Evolutionary conservation across 2,888 invertebrate species (phyloP).

Genomic region (Conops quadrifasciatus): DNA sequence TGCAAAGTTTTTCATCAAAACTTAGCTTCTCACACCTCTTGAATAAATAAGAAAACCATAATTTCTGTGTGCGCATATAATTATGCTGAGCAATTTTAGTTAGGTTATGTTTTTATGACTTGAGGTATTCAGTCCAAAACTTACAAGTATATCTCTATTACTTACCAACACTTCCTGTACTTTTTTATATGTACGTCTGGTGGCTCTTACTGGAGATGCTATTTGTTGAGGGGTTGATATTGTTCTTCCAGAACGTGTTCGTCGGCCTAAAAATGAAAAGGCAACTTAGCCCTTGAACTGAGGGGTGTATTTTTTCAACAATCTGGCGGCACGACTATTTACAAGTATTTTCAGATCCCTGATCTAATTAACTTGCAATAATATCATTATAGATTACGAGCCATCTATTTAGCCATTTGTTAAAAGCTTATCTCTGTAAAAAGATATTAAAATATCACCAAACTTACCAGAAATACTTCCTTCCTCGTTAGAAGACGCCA

Average conservation of each 20-base stretch:
- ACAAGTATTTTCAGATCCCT: not conserved
- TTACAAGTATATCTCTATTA: slow-evolving; percentile 47
- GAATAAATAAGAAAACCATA: not conserved
- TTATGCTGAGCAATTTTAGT: not conserved
- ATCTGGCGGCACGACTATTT: not conserved
- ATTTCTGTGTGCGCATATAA: too few relatives aligned
- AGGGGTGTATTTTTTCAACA: not conserved
- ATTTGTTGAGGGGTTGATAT: slow-evolving; percentile 55
- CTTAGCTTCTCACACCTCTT: not conserved
- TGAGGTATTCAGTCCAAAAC: not conserved
- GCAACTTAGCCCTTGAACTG: slow-evolving; percentile 10
- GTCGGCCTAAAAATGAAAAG: slow-evolving; percentile 64
- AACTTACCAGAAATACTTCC: slow-evolving; percentile 46
- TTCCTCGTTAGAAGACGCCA: slow-evolving; percentile 65
- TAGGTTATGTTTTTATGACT: slow-evolving; percentile 18
- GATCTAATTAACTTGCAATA: not conserved
- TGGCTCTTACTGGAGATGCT: slow-evolving; percentile 51
- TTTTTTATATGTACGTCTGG: slow-evolving; percentile 57
- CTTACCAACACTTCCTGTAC: slow-evolving; percentile 59
- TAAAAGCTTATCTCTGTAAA: not conserved
- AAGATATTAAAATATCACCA: slow-evolving; percentile 1
- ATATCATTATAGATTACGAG: not conserved
- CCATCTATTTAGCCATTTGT: not conserved
- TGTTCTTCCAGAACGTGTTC: slow-evolving; percentile 70
- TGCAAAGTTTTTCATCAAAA: slow-evolving; percentile 61